Evolutionary conservation across 2,797 vertebrate genomes (phyloP).

Genomic region (Enteromius afrohamiltoni): DNA sequence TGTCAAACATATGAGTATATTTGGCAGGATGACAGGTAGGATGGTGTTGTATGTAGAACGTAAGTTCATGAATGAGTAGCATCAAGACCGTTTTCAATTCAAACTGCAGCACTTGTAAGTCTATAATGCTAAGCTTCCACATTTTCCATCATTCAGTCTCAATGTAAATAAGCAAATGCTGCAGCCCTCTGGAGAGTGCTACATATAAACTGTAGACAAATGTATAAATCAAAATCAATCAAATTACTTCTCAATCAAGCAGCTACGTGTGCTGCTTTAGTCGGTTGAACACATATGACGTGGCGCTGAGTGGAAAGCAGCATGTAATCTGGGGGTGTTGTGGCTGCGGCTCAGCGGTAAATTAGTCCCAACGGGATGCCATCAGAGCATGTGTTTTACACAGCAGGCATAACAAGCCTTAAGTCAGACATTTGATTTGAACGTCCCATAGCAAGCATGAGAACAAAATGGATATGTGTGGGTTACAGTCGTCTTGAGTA

Average conservation of each 20-base stretch:
- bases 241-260: constrained; percentile 66
- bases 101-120: not conserved
- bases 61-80: not conserved
- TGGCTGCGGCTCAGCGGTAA: constrained; percentile 62
- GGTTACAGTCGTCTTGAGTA: not conserved
- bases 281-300: constrained; percentile 36
- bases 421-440: constrained; percentile 58
- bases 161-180: constrained; percentile 72
- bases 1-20: not conserved
- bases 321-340: constrained; percentile 40
- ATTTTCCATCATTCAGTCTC: constrained; percentile 50
- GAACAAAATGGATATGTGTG: not conserved
- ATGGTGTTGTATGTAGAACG: not conserved
- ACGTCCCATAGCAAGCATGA: constrained; percentile 19
- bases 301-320: constrained; percentile 48
- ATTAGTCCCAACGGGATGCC: constrained; percentile 66
- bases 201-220: constrained; percentile 55
- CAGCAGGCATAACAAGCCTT: constrained; percentile 63
- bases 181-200: constrained; percentile 46
- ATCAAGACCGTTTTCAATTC: not conserved
- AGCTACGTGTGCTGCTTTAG: constrained; percentile 15
- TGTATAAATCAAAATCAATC: constrained; percentile 70
- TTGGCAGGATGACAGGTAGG: not conserved
- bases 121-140: constrained; percentile 53
- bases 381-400: constrained; percentile 51